Conservation (phyloP, 2,888 invertebrate genomes). For the Plagodis dolabraria region DNA sequence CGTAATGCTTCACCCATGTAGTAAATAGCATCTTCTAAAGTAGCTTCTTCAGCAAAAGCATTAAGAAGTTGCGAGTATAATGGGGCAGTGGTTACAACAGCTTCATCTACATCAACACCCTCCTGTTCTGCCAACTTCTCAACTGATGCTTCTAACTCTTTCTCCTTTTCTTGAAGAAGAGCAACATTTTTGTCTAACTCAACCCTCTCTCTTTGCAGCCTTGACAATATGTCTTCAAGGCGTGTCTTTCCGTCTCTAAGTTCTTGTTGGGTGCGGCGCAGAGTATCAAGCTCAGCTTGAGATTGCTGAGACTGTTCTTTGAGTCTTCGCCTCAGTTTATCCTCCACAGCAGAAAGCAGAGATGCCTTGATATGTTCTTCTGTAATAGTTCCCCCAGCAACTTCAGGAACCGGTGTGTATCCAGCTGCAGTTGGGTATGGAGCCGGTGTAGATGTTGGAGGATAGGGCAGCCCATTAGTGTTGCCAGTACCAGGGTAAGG, state of each 20-base stretch:
- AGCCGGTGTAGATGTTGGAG: constrained; percentile 51
- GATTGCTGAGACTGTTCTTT: constrained; percentile 96
- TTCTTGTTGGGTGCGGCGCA: constrained; percentile 94
- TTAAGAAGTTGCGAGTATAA: constrained; percentile 97
- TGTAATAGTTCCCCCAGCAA: constrained; percentile 92
- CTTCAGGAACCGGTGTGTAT: constrained; percentile 64
- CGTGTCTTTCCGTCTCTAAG: constrained; percentile 92
- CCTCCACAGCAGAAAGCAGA: constrained; percentile 96
- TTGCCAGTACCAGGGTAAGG: constrained; percentile 67
- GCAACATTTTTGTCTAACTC: constrained; percentile 94
- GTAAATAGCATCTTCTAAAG: constrained; percentile 99
- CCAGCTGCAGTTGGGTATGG: constrained; percentile 63
- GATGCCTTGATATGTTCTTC: constrained; percentile 98
- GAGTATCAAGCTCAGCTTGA: constrained; percentile 95
- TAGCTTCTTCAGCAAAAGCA: constrained; percentile 98
- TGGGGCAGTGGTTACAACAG: constrained; percentile 97
- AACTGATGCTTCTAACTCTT: constrained; percentile 92
- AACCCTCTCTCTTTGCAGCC: constrained; percentile 90
- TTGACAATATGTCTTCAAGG: constrained; percentile 90
- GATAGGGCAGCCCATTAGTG: constrained; percentile 58
- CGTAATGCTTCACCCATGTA: constrained; percentile 98
- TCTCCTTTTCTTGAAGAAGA: constrained; percentile 93
- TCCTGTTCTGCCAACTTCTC: constrained; percentile 91
- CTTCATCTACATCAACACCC: constrained; percentile 96
- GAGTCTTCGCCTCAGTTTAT: constrained; percentile 94